Conservation (phyloP, 2,113 vertebrate genomes). For the Oncorhynchus kisutch region DNA sequence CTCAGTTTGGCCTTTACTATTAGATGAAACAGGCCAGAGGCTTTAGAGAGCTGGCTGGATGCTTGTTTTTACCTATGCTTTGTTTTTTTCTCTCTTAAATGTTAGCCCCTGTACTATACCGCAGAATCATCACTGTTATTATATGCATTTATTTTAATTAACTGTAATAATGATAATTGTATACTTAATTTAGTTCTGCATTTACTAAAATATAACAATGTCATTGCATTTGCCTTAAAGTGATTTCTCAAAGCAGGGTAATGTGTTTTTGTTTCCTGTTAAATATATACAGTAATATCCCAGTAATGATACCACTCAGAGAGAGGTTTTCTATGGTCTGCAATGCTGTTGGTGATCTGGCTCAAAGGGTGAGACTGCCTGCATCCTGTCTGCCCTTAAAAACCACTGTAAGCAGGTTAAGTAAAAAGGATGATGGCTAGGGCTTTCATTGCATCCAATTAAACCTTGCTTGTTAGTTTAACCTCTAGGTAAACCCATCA, state of each 20-base stretch:
- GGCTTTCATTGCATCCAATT: conserved; percentile 99
- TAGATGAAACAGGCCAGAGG: background rate
- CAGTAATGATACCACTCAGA: background rate
- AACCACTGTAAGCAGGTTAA: conserved; percentile 84
- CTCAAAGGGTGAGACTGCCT: conserved; percentile 51
- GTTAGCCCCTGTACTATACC: background rate
- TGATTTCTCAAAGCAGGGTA: no score
- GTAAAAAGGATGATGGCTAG: conserved; percentile 92
- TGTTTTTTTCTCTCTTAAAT: background rate
- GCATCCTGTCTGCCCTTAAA: conserved; percentile 65
- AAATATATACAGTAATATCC: background rate
- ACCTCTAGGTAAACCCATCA: conserved; percentile 99
- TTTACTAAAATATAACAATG: no score
- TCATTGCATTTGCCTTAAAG: no score
- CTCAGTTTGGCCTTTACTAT: background rate
- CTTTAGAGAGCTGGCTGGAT: background rate
- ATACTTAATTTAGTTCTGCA: no score
- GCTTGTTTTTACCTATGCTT: background rate
- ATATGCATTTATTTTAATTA: background rate
- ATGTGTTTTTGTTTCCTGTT: background rate
- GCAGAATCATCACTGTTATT: background rate
- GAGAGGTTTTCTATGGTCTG: background rate
- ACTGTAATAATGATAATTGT: no score
- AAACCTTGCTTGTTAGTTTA: conserved; percentile 99
- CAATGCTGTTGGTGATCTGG: conserved; percentile 14